Conservation (phyloP, 2,113 vertebrate genomes). For the Corythornis vintsioides region DNA sequence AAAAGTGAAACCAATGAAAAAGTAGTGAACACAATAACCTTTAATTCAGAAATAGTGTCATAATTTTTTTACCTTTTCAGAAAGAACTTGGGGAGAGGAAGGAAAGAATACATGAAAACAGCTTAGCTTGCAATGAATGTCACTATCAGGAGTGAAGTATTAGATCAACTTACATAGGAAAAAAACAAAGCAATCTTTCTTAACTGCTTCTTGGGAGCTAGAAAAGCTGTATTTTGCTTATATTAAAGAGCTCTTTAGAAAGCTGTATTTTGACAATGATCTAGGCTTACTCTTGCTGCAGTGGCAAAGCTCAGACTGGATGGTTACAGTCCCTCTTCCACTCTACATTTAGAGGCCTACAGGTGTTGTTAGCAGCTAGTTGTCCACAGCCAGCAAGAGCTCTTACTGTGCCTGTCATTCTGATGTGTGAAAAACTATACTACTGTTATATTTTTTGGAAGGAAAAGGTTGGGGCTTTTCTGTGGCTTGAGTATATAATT, state of each 20-base stretch:
- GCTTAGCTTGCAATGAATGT: neutral
- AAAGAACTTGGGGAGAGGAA: neutral
- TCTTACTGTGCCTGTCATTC: neutral
- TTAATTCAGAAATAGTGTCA: neutral
- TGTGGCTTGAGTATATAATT: too few species aligned
- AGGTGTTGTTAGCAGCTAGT: neutral
- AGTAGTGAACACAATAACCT: neutral
- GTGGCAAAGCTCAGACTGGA: neutral
- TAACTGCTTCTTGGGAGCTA: neutral
- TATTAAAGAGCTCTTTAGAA: neutral
- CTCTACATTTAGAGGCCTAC: neutral
- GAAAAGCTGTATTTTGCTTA: neutral
- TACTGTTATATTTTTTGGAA: neutral
- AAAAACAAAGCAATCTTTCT: neutral
- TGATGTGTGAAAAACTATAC: neutral
- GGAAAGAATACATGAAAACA: neutral
- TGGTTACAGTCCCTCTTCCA: neutral
- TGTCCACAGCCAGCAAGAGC: fast-evolving
- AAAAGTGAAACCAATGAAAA: neutral
- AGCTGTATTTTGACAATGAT: neutral
- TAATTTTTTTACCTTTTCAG: neutral
- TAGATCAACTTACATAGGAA: neutral
- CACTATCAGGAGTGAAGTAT: neutral
- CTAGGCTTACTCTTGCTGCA: neutral
- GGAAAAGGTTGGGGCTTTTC: neutral